A percentile compares a stretch with the other conserved stretches of the same genome.
Conservation (phyloP, 2,888 invertebrate species). For the Serripes groenlandicus region DNA sequence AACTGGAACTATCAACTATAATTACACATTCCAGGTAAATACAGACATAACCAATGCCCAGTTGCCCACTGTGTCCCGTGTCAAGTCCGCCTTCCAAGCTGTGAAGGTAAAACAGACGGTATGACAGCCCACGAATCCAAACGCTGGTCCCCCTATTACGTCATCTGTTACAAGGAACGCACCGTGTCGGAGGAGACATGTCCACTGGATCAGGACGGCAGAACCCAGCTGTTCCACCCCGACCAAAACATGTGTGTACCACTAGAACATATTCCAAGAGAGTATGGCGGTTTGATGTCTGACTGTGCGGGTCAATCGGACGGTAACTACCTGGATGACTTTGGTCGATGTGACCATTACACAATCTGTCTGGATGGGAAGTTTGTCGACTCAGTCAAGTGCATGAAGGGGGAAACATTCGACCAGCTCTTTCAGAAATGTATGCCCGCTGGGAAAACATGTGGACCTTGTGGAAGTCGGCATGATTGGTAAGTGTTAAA, state of each 20-base stretch:
- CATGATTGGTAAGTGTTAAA: conserved; percentile 57
- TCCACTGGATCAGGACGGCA: conserved; percentile 40
- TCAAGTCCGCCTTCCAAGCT: conserved; percentile 54
- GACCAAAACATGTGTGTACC: conserved; percentile 64
- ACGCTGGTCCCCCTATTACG: conserved; percentile 61
- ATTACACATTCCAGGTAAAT: conserved; percentile 65
- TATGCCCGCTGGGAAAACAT: conserved; percentile 30
- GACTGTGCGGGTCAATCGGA: conserved; percentile 61
- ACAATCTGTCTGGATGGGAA: conserved; percentile 63
- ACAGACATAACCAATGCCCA: conserved; percentile 51
- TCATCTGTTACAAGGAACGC: conserved; percentile 60
- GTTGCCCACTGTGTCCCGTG: conserved; percentile 66
- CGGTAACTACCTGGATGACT: conserved; percentile 70
- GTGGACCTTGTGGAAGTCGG: conserved; percentile 54
- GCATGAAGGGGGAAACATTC: conserved; percentile 46
- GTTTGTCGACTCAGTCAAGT: conserved; percentile 45
- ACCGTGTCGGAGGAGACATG: conserved; percentile 47
- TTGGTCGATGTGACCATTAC: conserved; percentile 74
- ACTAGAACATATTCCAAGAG: conserved; percentile 63
- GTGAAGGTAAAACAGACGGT: conserved; percentile 62
- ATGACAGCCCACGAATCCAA: conserved; percentile 45
- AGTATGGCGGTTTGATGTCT: conserved; percentile 70
- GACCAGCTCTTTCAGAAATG: conserved; percentile 37
- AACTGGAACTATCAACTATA: no score
- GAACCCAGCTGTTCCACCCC: conserved; percentile 69